Percentiles rank a stretch among this genome's conserved stretches.
phyloP scores from a whole-genome alignment of 1,140 invertebrate genomes.

The Drosophila teissieri region DNA sequence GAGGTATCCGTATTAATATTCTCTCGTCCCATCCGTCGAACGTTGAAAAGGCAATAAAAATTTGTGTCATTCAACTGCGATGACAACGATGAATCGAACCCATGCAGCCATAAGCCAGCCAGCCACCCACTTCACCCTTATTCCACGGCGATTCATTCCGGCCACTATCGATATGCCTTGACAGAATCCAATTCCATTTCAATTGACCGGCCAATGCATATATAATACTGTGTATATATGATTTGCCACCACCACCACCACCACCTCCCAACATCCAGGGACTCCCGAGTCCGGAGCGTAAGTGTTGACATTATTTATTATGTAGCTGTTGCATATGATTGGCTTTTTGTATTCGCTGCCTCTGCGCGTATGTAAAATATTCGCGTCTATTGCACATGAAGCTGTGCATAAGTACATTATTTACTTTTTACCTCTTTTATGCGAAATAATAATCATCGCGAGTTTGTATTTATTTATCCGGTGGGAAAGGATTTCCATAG shows the following conservation, averaged over 20 bases:
- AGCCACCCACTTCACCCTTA: slow-evolving; percentile 5
- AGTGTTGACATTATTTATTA: slow-evolving; percentile 82
- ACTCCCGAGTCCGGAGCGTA: slow-evolving; percentile 39
- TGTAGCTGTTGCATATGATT: slow-evolving; percentile 59
- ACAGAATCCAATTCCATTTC: slow-evolving; percentile 82
- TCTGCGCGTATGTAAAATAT: slow-evolving; percentile 26
- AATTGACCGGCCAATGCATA: slow-evolving; percentile 80
- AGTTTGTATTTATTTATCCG: slow-evolving; percentile 17
- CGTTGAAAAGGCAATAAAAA: slow-evolving; percentile 73
- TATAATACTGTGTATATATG: slow-evolving; percentile 73
- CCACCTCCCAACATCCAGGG: slow-evolving; percentile 38
- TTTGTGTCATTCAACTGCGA: slow-evolving; percentile 73
- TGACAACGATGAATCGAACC: slow-evolving; percentile 34
- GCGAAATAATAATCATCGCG: slow-evolving; percentile 12
- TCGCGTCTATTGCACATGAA: slow-evolving; percentile 5
- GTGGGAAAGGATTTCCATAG: background rate
- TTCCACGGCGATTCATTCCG: slow-evolving; percentile 21
- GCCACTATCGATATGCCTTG: slow-evolving; percentile 63
- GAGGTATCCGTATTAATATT: slow-evolving; percentile 15
- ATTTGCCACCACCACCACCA: slow-evolving; percentile 64
- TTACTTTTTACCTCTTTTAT: slow-evolving; percentile 29
- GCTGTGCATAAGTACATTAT: slow-evolving; percentile 16
- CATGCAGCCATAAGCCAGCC: slow-evolving; percentile 1
- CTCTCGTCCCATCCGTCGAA: slow-evolving; percentile 1
- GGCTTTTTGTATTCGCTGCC: slow-evolving; percentile 34